Conservation (phyloP, 64 coral and sea anemone genomes). For the Stylophora pistillata region DNA sequence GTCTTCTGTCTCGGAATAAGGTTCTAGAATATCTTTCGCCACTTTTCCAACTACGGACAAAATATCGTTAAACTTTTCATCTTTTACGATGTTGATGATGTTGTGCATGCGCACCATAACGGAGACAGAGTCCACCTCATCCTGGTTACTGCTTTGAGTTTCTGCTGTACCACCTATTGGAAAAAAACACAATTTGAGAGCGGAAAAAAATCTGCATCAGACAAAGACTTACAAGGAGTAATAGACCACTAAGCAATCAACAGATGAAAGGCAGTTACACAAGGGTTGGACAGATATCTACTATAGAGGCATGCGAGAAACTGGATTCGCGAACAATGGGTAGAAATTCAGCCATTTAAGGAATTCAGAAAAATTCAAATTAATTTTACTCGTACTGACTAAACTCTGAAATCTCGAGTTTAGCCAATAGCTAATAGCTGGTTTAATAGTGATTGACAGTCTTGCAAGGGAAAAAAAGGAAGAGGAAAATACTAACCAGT, state of each 20-base stretch:
- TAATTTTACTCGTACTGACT: too few species aligned
- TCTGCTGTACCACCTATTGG: conserved; percentile 44
- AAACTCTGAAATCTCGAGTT: too few species aligned
- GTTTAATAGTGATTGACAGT: too few species aligned
- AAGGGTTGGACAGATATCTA: too few species aligned
- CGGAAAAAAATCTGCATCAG: neutral
- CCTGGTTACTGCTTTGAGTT: conserved; percentile 55
- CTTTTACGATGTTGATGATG: conserved; percentile 47
- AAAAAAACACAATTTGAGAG: neutral
- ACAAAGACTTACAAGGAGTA: too few species aligned
- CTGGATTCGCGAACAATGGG: too few species aligned
- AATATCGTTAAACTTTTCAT: neutral
- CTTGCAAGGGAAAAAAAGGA: neutral
- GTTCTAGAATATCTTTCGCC: conserved; percentile 53
- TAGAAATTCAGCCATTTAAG: too few species aligned
- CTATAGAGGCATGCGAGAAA: too few species aligned
- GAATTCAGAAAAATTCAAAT: too few species aligned
- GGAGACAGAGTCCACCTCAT: conserved; percentile 35
- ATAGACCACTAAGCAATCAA: too few species aligned
- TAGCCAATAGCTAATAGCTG: too few species aligned
- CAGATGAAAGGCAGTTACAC: too few species aligned
- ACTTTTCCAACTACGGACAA: conserved; percentile 28
- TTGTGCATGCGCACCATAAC: conserved; percentile 77
- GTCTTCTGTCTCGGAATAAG: conserved; percentile 49
- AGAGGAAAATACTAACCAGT: conserved; percentile 22